phyloP scores from a whole-genome alignment of 2,113 vertebrate species.

The Vidua macroura region DNA sequence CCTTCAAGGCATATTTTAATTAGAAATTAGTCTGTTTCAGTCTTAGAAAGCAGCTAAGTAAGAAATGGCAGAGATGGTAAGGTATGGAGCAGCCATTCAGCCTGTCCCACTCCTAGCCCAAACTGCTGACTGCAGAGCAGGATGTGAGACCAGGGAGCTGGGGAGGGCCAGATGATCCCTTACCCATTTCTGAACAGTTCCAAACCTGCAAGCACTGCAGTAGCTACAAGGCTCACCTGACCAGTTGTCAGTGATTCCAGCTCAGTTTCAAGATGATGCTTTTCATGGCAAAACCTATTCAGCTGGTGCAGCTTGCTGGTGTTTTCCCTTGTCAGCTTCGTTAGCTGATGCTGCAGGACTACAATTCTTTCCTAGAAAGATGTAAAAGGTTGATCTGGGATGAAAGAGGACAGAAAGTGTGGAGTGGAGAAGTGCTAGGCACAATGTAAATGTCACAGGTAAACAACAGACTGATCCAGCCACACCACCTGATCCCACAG shows the following conservation, averaged over 20 bases:
- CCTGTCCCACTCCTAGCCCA: not conserved
- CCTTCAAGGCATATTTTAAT: not conserved
- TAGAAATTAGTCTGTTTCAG: not conserved
- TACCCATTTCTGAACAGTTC: not conserved
- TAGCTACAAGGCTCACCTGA: constrained; percentile 65
- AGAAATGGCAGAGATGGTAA: not conserved
- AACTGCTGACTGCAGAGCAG: not conserved
- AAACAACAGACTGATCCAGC: not conserved
- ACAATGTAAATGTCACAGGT: not conserved
- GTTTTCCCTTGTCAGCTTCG: constrained; percentile 76
- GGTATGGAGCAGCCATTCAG: not conserved
- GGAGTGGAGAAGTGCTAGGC: not conserved
- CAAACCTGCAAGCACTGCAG: not conserved
- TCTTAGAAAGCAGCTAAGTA: not conserved
- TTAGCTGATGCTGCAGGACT: constrained; percentile 66
- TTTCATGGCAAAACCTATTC: constrained; percentile 74
- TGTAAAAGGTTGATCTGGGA: not conserved
- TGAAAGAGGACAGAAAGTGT: not conserved
- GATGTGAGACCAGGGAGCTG: not conserved
- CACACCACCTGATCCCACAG: not conserved
- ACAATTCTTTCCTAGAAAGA: constrained; percentile 75
- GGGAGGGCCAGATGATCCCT: not conserved
- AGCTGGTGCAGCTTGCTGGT: constrained; percentile 75
- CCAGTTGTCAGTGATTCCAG: constrained; percentile 74
- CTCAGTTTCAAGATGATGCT: constrained; percentile 74